A percentile compares a stretch with the other conserved stretches of the same genome.
Evolutionary conservation across 92 coral and sea anemone species (phyloP).

Genomic region (Virgularia gustaviana): DNA sequence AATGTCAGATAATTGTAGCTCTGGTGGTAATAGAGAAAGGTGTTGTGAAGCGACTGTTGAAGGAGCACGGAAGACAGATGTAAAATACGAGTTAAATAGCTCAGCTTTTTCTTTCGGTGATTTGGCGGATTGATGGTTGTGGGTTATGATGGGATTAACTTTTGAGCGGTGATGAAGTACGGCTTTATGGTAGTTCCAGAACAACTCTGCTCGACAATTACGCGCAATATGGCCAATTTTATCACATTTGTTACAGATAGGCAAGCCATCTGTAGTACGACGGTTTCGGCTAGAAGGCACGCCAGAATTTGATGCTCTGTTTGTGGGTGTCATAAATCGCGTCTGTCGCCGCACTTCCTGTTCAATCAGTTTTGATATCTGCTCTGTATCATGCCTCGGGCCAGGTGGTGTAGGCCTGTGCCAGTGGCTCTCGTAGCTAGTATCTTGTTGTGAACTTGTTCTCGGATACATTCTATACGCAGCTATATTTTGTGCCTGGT

Average conservation of each 20-base stretch:
- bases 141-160: neutral
- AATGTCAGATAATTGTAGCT: no score
- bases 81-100: no score
- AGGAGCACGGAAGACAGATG: no score
- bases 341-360: neutral
- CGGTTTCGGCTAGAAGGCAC: constrained; percentile 6
- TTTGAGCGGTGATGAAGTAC: neutral
- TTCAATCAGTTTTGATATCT: neutral
- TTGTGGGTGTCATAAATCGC: constrained; percentile 3
- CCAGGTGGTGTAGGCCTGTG: neutral
- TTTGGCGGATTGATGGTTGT: no score
- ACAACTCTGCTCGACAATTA: neutral
- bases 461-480: neutral
- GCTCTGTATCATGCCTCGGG: neutral
- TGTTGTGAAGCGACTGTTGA: no score
- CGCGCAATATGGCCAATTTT: constrained; percentile 19
- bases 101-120: no score
- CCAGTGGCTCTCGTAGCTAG: no score
- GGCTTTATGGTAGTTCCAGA: neutral
- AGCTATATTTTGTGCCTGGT: neutral
- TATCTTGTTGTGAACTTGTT: no score
- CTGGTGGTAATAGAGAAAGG: no score
- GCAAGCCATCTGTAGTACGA: constrained; percentile 18
- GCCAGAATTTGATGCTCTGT: constrained; percentile 4
- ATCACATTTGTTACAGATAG: constrained; percentile 7